These are phyloP conservation scores for Strix aluco DNA, from an alignment of 2,113 vertebrate species.

Conservation along the genomic window DNA sequence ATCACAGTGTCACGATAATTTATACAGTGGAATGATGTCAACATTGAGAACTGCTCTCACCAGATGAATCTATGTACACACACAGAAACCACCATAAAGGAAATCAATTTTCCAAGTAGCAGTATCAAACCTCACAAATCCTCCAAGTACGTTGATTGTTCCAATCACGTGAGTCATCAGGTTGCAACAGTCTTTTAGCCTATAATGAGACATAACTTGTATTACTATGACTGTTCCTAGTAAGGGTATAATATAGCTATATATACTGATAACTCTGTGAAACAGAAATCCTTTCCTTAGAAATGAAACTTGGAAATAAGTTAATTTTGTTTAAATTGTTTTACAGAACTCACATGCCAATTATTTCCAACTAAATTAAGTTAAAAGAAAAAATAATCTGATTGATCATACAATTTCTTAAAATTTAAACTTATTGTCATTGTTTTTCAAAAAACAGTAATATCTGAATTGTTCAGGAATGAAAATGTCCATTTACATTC, in stretches of 20 bases:
- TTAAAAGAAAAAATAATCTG: not conserved
- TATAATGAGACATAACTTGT: not conserved
- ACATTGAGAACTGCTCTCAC: not conserved
- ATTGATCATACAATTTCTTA: not conserved
- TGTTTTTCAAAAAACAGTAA: not conserved
- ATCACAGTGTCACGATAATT: not conserved
- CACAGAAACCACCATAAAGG: not conserved
- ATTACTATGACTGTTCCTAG: not conserved
- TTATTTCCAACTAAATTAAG: not conserved
- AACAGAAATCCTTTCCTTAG: not conserved
- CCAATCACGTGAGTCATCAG: rapidly evolving
- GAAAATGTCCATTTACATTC: not conserved
- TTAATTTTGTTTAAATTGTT: not conserved
- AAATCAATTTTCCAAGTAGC: not conserved
- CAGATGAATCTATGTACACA: not conserved
- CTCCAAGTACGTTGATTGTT: not conserved
- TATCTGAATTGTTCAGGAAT: not conserved
- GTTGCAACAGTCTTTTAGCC: not conserved
- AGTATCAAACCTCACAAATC: not conserved
- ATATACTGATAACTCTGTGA: not conserved
- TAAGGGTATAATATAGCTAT: not conserved
- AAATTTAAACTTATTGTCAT: not conserved
- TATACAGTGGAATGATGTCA: not conserved
- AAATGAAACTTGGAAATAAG: not conserved
- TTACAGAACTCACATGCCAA: not conserved